Evolutionary conservation across 2,888 invertebrate genomes (phyloP).

Genomic region (Dexiosoma caninum): DNA sequence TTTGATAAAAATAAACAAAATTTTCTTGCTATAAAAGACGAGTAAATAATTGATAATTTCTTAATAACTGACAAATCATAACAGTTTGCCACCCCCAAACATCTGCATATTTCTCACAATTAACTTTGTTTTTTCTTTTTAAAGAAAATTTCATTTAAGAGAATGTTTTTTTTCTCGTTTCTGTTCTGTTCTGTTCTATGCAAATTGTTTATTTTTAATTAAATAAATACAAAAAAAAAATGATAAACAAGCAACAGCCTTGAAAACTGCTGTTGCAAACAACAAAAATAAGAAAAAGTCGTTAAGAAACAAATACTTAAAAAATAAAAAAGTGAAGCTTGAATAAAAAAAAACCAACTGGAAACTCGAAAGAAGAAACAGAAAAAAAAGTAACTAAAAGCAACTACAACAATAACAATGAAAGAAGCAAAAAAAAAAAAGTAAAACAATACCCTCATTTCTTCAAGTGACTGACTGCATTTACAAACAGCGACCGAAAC

Average conservation of each 20-base stretch:
- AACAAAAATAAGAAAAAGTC: constrained; percentile 19
- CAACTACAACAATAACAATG: constrained; percentile 8
- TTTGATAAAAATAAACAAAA: too few species aligned
- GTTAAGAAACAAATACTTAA: constrained; percentile 34
- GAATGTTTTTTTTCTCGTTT: background rate
- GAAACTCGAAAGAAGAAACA: constrained; percentile 32
- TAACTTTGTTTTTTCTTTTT: too few species aligned
- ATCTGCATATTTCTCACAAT: background rate
- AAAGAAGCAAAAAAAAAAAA: constrained; percentile 46
- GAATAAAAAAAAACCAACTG: constrained; percentile 25
- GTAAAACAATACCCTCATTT: constrained; percentile 63
- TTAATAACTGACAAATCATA: background rate
- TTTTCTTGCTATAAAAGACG: constrained; percentile 9
- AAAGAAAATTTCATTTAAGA: background rate
- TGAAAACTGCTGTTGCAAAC: constrained; percentile 56
- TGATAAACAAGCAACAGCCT: constrained; percentile 50
- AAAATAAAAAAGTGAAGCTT: constrained; percentile 43
- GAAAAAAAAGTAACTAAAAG: constrained; percentile 10
- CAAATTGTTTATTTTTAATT: constrained; percentile 13
- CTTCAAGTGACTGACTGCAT: constrained; percentile 59
- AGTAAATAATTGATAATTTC: background rate
- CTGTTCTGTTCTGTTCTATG: background rate
- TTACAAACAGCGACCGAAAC: constrained; percentile 61
- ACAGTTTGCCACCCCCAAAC: too few species aligned
- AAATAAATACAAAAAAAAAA: background rate